Base-by-base conservation (phyloP, 2,888 invertebrate species). In the Schizaphis graminum region DNA sequence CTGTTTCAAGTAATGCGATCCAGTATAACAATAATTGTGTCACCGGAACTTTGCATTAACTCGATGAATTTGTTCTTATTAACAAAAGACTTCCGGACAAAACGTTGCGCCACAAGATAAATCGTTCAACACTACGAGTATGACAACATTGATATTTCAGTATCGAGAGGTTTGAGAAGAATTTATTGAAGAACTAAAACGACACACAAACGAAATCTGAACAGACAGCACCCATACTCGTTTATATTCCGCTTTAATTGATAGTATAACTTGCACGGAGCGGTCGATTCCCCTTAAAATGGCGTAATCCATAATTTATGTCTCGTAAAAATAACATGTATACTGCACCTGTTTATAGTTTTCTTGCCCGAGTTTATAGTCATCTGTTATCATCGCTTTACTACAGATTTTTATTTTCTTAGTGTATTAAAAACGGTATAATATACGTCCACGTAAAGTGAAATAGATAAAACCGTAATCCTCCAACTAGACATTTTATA, bases 391-490 rank as follows among this genome's bases (percentile, higher is more conserved):
- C 89, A 44, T 89, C 57, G 44, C 10, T 57, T 57, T 44, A 89
- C 28, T 35, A 16, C 57, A 44, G 89, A 89, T 89, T 89, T 88
- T 89, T 89, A 89, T 89, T 57, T 89, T 41, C 44, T 53, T 13
- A 57, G 89, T 89, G 56, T 89, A 57, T 89, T 35, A 57, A 67
- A 67, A 67, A 67, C 67, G 16, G 16, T 67, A 67, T n/a, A 67
- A n/a, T 35, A 77, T 24, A 77, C 77, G 8, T 77, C 77, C 35
- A 21, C 21, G 35, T 77, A 77, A 41, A 77, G 77, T 35, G 21
- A 77, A 77, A 77, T 35, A 77, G 77, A 77, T 77, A 35, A 77
- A 77, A 77, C 21, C 35, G 35, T 77, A 35, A 77, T 77, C 35
- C 77, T 2, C 77, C 35, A 35, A 77, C 77, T 77, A 35, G 77